A percentile compares a stretch with the other conserved stretches of the same genome.
These are phyloP conservation scores for Heliocidaris tuberculata DNA, from an alignment of 35 echinoderm and acorn worm genomes.

Conservation along the genomic window DNA sequence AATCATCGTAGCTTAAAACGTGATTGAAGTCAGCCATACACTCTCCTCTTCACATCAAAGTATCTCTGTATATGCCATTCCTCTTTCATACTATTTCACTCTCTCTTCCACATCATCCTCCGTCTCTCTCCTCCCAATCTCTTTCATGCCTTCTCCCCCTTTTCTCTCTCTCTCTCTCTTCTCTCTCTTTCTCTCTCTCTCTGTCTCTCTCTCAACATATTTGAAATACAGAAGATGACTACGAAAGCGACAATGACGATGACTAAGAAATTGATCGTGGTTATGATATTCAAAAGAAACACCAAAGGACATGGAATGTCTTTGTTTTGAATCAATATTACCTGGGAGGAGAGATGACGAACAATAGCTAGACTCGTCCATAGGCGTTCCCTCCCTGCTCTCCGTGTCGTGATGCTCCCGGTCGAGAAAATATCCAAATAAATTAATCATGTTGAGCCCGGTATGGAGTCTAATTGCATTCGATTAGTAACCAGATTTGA, in stretches of 20 bases:
- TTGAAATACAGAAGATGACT: not conserved
- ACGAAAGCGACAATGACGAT: no score
- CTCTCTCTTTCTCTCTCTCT: no score
- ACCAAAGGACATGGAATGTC: not conserved
- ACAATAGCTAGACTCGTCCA: slow-evolving; percentile 47
- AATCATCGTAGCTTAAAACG: no score
- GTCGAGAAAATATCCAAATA: slow-evolving; percentile 49
- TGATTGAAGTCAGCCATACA: no score
- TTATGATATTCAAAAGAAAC: not conserved
- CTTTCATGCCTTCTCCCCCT: no score
- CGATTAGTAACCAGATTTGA: slow-evolving; percentile 28
- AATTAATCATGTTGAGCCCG: slow-evolving; percentile 34
- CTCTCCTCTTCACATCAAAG: no score
- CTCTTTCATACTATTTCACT: no score
- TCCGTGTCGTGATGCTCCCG: slow-evolving; percentile 24
- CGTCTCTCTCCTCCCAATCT: no score
- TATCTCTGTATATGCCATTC: no score
- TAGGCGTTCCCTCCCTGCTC: slow-evolving; percentile 21
- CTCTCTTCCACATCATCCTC: no score
- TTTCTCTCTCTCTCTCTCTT: no score
- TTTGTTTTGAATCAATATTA: not conserved
- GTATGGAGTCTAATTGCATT: slow-evolving; percentile 24
- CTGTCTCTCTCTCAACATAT: no score
- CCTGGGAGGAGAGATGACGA: slow-evolving; percentile 30
- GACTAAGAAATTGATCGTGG: not conserved